Evolutionary conservation across 37 sponge, comb jelly and placozoan genomes (phyloP).

Genomic region (Halichondria panicea): DNA sequence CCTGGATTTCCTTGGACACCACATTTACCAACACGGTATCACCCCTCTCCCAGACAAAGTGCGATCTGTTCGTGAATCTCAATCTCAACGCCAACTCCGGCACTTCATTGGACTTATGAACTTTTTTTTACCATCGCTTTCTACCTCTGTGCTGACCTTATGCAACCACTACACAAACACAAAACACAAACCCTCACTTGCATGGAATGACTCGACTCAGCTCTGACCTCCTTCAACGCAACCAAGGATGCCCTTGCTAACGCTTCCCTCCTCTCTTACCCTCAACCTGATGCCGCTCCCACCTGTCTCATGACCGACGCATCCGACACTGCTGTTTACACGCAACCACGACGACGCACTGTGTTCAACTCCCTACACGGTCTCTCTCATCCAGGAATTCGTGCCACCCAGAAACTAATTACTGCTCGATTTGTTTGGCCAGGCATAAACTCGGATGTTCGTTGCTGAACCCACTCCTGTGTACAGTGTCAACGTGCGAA

Average conservation of each 20-base stretch:
- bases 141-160: slow-evolving; percentile 29
- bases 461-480: slow-evolving; percentile 46
- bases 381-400: slow-evolving; percentile 66
- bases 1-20: slow-evolving; percentile 55
- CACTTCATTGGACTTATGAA: slow-evolving; percentile 58
- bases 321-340: slow-evolving; percentile 51
- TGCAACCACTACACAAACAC: slow-evolving; percentile 25
- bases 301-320: slow-evolving; percentile 66
- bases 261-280: slow-evolving; percentile 44
- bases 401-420: slow-evolving; percentile 65
- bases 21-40: slow-evolving; percentile 30
- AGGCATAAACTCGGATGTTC: slow-evolving; percentile 53
- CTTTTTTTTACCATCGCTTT: slow-evolving; percentile 52
- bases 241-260: slow-evolving; percentile 36
- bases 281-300: slow-evolving; percentile 41
- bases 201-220: slow-evolving; percentile 8
- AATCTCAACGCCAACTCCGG: slow-evolving; percentile 35
- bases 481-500: slow-evolving; percentile 63
- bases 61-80: slow-evolving; percentile 35
- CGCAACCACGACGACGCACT: slow-evolving; percentile 40
- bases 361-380: slow-evolving; percentile 63
- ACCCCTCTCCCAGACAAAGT: slow-evolving; percentile 47
- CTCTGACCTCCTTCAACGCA: slow-evolving; percentile 14
- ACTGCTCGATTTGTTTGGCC: slow-evolving; percentile 66
- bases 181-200: slow-evolving; percentile 2